Evolutionary conservation across 2,113 vertebrate species (phyloP).

Genomic region (Notechis scutatus): DNA sequence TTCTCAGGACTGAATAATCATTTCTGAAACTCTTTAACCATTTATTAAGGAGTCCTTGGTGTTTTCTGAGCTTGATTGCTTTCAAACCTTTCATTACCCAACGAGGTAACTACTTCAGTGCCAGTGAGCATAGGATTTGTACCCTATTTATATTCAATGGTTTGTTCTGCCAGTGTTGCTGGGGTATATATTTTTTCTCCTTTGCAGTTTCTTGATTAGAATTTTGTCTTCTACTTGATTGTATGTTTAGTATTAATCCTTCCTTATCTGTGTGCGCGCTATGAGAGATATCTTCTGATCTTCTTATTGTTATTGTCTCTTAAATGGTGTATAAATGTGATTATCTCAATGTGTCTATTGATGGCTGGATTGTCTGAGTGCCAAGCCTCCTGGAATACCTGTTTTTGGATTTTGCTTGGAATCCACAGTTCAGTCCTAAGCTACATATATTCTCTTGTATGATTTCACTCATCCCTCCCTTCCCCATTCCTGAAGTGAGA

Average conservation of each 20-base stretch:
- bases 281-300: neutral
- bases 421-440: neutral
- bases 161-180: neutral
- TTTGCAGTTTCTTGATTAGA: neutral
- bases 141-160: neutral
- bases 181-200: neutral
- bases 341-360: neutral
- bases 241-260: neutral
- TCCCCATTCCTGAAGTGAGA: neutral
- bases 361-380: neutral
- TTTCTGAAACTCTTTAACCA: neutral
- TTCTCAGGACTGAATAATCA: neutral
- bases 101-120: neutral
- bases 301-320: neutral
- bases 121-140: neutral
- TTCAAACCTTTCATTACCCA: neutral
- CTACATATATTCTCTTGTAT: neutral
- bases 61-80: neutral
- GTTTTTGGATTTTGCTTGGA: neutral
- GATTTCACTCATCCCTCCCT: neutral
- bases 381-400: neutral
- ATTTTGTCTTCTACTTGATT: neutral
- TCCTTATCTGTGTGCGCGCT: neutral
- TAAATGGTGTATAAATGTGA: neutral
- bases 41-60: neutral